Evolutionary conservation across 2,797 vertebrate species (phyloP).

Genomic region (Gila robusta): DNA sequence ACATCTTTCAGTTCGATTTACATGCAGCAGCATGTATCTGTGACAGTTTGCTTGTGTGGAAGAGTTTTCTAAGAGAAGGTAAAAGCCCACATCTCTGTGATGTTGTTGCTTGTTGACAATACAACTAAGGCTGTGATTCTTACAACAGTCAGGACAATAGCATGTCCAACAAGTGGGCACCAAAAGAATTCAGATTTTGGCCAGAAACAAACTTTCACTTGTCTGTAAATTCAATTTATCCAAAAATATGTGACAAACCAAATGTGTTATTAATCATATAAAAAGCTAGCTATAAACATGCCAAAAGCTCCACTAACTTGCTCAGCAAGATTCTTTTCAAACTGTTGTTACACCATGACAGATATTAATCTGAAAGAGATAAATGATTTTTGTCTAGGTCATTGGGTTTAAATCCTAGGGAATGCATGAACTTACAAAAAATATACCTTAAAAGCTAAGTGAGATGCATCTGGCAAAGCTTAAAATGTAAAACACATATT

Average conservation of each 20-base stretch:
- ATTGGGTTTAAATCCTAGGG: not conserved
- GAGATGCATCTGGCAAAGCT: not conserved
- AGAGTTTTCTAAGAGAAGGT: not conserved
- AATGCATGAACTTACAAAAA: not conserved
- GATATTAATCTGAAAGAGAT: not conserved
- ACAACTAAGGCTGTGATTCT: not conserved
- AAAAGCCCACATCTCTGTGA: not conserved
- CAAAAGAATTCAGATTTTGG: not conserved
- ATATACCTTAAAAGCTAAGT: not conserved
- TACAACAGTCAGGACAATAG: not conserved
- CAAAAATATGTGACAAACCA: not conserved
- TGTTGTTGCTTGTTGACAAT: not conserved
- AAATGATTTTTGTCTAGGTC: not conserved
- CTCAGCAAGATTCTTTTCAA: conserved; percentile 2
- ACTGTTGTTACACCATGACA: not conserved
- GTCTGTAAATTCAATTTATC: not conserved
- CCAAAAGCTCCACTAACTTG: conserved; percentile 2
- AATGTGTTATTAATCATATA: not conserved
- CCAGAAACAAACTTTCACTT: not conserved
- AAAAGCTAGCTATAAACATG: not conserved
- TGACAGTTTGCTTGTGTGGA: not conserved
- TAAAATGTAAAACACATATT: not conserved
- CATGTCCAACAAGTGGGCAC: not conserved
- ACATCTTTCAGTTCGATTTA: not conserved
- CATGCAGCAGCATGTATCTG: not conserved